These are phyloP conservation scores for Falco cherrug DNA, from an alignment of 2,797 vertebrate genomes.

Conservation along the genomic window DNA sequence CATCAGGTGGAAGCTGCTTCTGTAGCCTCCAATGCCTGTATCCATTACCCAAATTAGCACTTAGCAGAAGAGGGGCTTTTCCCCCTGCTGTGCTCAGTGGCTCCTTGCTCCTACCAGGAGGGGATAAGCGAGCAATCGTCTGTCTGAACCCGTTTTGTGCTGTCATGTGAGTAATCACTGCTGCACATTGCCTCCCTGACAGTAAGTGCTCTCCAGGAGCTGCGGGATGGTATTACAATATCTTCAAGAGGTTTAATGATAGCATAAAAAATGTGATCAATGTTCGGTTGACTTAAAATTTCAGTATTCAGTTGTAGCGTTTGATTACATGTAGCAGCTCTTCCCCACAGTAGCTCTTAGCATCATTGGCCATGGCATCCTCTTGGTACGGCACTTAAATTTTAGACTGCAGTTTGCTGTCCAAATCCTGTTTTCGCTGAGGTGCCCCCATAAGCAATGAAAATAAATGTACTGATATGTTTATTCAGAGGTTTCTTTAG, in stretches of 20 bases:
- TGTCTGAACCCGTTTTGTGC: not conserved
- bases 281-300: not conserved
- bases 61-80: not conserved
- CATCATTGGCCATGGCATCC: not conserved
- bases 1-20: constrained; percentile 10
- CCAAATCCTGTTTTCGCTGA: not conserved
- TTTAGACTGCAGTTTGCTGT: not conserved
- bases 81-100: not conserved
- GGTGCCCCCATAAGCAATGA: not conserved
- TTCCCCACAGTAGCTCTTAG: not conserved
- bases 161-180: not conserved
- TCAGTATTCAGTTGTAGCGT: not conserved
- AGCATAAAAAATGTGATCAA: not conserved
- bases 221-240: not conserved
- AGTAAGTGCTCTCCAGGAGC: not conserved
- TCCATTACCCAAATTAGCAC: constrained; percentile 15
- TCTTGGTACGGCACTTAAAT: not conserved
- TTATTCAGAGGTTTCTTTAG: not conserved
- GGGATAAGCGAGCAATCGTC: not conserved
- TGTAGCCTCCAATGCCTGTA: not conserved
- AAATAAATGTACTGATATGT: not conserved
- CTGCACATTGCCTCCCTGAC: not conserved
- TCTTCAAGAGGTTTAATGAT: not conserved
- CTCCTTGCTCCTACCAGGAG: not conserved
- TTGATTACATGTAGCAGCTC: not conserved